Evolutionary conservation across 2,888 invertebrate genomes (phyloP).

Genomic region (Cyaniris semiargus): DNA sequence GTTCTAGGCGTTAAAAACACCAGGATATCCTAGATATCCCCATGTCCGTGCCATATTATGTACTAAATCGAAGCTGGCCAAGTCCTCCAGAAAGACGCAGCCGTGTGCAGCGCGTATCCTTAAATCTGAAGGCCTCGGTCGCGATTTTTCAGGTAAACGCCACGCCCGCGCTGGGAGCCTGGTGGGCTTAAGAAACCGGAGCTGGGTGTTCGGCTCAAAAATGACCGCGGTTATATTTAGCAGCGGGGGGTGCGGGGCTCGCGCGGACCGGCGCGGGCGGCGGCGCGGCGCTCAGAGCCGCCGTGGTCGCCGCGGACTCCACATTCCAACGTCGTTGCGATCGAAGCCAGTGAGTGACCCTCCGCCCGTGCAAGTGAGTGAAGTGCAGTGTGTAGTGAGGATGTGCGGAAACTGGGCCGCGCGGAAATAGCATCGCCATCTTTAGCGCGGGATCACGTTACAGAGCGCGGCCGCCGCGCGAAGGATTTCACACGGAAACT

Average conservation of each 20-base stretch:
- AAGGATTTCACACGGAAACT: slow-evolving; percentile 33
- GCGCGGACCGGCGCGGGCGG: slow-evolving; percentile 45
- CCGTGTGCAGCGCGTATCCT: neutral
- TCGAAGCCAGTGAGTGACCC: slow-evolving; percentile 74
- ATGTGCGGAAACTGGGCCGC: slow-evolving; percentile 50
- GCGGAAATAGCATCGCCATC: slow-evolving; percentile 65
- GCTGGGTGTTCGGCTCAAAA: slow-evolving; percentile 71
- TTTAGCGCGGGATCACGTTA: slow-evolving; percentile 74
- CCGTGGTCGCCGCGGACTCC: slow-evolving; percentile 86
- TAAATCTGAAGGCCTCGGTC: slow-evolving; percentile 11
- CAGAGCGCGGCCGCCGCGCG: slow-evolving; percentile 47
- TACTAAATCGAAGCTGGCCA: neutral
- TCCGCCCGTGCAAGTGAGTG: slow-evolving; percentile 80
- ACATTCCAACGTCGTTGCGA: slow-evolving; percentile 84
- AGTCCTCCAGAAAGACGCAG: neutral
- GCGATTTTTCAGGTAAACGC: slow-evolving; percentile 38
- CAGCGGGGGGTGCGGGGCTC: slow-evolving; percentile 45
- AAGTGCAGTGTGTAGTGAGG: slow-evolving; percentile 57
- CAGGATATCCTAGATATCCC: neutral
- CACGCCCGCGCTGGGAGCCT: slow-evolving; percentile 54
- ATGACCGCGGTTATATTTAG: slow-evolving; percentile 70
- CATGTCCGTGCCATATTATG: neutral
- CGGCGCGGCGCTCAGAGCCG: slow-evolving; percentile 77
- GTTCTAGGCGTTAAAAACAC: neutral
- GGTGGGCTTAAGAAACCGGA: slow-evolving; percentile 68